These are phyloP conservation scores for Andricus curvator DNA, from an alignment of 2,888 invertebrate species.

Conservation along the genomic window DNA sequence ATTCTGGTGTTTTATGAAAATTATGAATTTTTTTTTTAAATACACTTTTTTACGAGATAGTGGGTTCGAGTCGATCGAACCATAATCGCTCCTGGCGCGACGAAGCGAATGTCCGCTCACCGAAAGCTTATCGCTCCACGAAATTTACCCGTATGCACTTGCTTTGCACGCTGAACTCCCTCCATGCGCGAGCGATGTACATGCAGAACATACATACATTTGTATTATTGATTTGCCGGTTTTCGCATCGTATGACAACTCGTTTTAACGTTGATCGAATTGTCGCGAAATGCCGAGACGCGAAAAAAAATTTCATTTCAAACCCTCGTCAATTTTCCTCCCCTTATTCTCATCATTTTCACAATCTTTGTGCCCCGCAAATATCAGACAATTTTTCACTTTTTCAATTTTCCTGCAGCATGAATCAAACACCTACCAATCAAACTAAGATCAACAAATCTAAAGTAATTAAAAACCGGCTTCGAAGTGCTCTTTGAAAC, in stretches of 20 bases:
- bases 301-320: conserved; percentile 31
- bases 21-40: not conserved
- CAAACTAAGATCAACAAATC: not conserved
- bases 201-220: conserved; percentile 50
- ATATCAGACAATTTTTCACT: not conserved
- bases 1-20: not conserved
- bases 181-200: conserved; percentile 46
- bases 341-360: conserved; percentile 18
- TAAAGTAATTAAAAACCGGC: too few species aligned
- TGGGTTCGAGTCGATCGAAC: conserved; percentile 24
- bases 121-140: conserved; percentile 66
- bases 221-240: conserved; percentile 67
- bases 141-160: conserved; percentile 65
- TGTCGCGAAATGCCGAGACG: conserved; percentile 34
- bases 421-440: not conserved
- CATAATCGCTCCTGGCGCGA: conserved; percentile 42
- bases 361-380: conserved; percentile 39
- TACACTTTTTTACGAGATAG: conserved; percentile 22
- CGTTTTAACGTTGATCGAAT: conserved; percentile 72
- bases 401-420: not conserved
- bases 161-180: conserved; percentile 8
- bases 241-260: conserved; percentile 72
- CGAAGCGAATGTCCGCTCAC: conserved; percentile 62
- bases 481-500: too few species aligned
- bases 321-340: conserved; percentile 46